These are phyloP conservation scores for Lasioglossum malachurum DNA, from an alignment of 2,888 invertebrate species.

Conservation along the genomic window DNA sequence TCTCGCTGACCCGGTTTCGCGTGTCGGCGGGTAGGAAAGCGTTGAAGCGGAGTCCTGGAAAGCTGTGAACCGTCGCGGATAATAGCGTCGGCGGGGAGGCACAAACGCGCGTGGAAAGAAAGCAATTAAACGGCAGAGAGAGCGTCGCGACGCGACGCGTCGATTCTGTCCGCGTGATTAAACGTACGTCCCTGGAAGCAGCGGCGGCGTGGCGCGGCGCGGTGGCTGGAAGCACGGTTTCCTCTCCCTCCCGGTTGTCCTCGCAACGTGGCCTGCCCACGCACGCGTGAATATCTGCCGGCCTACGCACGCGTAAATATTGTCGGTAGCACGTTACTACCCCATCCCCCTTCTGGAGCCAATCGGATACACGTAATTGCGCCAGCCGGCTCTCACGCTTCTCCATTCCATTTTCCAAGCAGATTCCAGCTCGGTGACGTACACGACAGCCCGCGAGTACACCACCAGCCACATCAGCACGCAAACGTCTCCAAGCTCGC, in stretches of 20 bases:
- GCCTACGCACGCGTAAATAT: conserved; percentile 73
- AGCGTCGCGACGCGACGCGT: not conserved
- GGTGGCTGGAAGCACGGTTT: conserved; percentile 22
- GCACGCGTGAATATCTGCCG: conserved; percentile 73
- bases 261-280: conserved; percentile 66
- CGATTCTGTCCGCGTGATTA: conserved; percentile 18
- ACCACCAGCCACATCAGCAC: conserved; percentile 79
- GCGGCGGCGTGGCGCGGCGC: not conserved
- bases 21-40: not conserved
- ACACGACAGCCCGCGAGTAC: conserved; percentile 80
- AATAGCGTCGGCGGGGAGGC: not conserved
- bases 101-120: conserved; percentile 14
- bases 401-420: conserved; percentile 50
- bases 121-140: conserved; percentile 2
- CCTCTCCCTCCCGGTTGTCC: conserved; percentile 20
- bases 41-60: not conserved
- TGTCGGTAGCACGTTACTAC: conserved; percentile 60
- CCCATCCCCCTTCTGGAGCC: conserved; percentile 40
- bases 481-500: conserved; percentile 74
- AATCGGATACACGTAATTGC: conserved; percentile 58
- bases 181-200: conserved; percentile 41
- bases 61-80: not conserved
- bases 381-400: conserved; percentile 47
- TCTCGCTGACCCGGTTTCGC: not conserved
- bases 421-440: conserved; percentile 82